Evolutionary conservation across 2,113 vertebrate species (phyloP).

Genomic region (Setophaga kirtlandii): DNA sequence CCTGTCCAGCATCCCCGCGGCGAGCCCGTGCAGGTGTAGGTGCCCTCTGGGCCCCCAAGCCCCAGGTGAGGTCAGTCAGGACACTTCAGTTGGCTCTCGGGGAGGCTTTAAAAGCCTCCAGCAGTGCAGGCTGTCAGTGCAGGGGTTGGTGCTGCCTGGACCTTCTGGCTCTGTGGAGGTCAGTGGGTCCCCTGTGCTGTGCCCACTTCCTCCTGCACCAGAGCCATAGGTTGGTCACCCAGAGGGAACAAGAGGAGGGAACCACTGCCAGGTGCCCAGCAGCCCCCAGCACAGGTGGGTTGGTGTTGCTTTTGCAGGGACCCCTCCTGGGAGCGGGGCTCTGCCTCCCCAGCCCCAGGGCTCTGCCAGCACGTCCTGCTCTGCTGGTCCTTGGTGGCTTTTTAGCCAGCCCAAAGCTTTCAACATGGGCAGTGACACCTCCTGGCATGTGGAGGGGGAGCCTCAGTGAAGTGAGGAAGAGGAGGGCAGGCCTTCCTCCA

Average conservation of each 20-base stretch:
- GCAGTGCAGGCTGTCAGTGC: accelerated
- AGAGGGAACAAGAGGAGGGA: not conserved
- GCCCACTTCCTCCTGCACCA: no score
- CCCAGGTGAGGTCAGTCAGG: not conserved
- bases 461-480: not conserved
- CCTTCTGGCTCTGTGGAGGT: not conserved
- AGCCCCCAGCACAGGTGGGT: not conserved
- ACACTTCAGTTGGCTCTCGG: accelerated
- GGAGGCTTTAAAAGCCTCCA: not conserved
- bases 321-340: not conserved
- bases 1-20: not conserved
- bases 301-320: not conserved
- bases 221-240: not conserved
- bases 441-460: accelerated
- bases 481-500: not conserved
- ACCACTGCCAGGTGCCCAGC: accelerated
- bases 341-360: not conserved
- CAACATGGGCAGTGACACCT: not conserved
- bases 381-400: not conserved
- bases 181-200: not conserved
- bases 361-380: not conserved
- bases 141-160: not conserved
- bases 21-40: accelerated
- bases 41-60: not conserved
- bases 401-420: not conserved